Conservation (phyloP, 2,113 vertebrate species). For the Campylomormyrus numenius region DNA sequence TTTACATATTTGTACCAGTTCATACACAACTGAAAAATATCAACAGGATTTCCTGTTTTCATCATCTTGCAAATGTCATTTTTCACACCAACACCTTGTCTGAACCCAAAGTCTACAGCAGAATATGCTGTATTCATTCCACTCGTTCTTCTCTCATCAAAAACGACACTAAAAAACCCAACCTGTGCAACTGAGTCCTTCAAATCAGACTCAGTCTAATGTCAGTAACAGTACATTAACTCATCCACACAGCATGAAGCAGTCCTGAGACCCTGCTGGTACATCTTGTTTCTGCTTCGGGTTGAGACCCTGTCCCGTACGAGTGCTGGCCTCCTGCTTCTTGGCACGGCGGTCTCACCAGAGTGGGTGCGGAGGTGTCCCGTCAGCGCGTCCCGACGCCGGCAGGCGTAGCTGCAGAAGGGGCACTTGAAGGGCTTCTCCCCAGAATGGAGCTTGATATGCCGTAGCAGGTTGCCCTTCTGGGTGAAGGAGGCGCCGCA, state of each 20-base stretch:
- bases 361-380: slow-evolving; percentile 91
- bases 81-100: not conserved
- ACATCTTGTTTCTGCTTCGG: not conserved
- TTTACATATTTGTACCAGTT: not conserved
- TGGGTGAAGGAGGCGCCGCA: slow-evolving; percentile 96
- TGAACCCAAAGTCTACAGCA: not conserved
- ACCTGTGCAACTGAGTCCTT: not conserved
- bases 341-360: slow-evolving; percentile 57
- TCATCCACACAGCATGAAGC: not conserved
- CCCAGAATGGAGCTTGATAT: slow-evolving; percentile 93
- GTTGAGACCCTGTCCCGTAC: not conserved
- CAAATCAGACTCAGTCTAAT: not conserved
- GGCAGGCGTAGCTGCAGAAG: slow-evolving; percentile 90
- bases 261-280: not conserved
- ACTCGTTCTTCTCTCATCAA: not conserved
- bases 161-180: not conserved
- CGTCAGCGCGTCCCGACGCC: slow-evolving; percentile 81
- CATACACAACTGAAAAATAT: slow-evolving; percentile 24
- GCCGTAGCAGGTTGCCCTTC: slow-evolving; percentile 92
- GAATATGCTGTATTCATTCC: not conserved
- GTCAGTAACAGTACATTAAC: not conserved
- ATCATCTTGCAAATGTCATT: slow-evolving; percentile 58
- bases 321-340: not conserved
- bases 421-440: slow-evolving; percentile 97
- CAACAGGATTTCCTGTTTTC: slow-evolving; percentile 65